A percentile compares a stretch with the other conserved stretches of the same genome.
These are phyloP conservation scores for Orthosia gothica DNA, from an alignment of 2,888 invertebrate species.

Conservation along the genomic window DNA sequence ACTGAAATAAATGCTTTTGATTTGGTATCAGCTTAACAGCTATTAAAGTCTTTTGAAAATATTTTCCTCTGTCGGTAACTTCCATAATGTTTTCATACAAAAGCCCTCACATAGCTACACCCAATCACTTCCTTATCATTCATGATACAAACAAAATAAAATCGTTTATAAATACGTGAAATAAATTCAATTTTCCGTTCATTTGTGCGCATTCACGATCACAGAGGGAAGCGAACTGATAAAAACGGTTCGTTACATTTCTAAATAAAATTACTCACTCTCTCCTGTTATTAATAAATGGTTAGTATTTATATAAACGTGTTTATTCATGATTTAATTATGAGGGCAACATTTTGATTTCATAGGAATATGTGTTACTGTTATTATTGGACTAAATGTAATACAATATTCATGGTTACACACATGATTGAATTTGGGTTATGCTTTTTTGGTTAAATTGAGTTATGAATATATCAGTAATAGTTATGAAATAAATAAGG, in stretches of 20 bases:
- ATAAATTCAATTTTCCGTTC: slow-evolving; percentile 63
- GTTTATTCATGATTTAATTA: slow-evolving; percentile 32
- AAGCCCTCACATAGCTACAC: slow-evolving; percentile 1
- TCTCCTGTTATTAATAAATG: slow-evolving; percentile 57
- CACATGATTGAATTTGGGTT: background rate
- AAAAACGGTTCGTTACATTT: slow-evolving; percentile 66
- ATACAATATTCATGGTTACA: slow-evolving; percentile 5
- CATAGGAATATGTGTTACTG: background rate
- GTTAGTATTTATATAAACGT: slow-evolving; percentile 58
- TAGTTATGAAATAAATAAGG: slow-evolving; percentile 1
- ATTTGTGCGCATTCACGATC: slow-evolving; percentile 65
- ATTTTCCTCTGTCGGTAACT: background rate
- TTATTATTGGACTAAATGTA: background rate
- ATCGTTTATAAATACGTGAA: slow-evolving; percentile 54
- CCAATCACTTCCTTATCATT: slow-evolving; percentile 19
- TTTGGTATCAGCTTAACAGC: too few species aligned
- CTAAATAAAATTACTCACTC: slow-evolving; percentile 65
- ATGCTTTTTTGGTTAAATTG: background rate
- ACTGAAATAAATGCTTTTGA: too few species aligned
- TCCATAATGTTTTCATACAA: too few species aligned
- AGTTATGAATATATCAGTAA: background rate
- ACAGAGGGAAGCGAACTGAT: slow-evolving; percentile 57
- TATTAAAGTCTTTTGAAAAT: background rate
- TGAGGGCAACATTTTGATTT: slow-evolving; percentile 7
- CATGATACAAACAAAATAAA: slow-evolving; percentile 36